Evolutionary conservation across 2,888 invertebrate genomes (phyloP), one percentile per base, ranked within the genome.

Genomic region (Octodonta nipae): DNA sequence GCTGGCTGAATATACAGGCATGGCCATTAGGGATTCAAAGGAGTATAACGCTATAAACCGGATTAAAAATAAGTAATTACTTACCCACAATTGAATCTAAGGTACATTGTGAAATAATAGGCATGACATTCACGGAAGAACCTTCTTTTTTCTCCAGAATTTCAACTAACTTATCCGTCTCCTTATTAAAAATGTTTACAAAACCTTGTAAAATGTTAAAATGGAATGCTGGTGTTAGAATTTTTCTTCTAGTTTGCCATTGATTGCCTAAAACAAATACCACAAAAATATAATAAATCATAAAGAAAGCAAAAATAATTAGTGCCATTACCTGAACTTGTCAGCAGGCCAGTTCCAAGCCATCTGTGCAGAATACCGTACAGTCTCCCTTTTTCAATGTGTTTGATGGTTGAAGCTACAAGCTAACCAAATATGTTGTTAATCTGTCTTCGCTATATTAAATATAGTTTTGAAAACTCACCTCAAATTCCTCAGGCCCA

Each of bases 81-180:
- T 52, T 54, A 70, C 71, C 70, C 45, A 68, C 68, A 27, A 73
- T 70, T 13, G 68, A 60, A 43, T 66, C 65, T 11, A 73, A 50
- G 1, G 72, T 66, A 46, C 66, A 67, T 12, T 64, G 54, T 1
- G 66, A 64, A 11, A 68, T 52, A 26, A 64, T 52, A 2, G 63
- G 62, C 30, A 63, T 54, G 4, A 71, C 52, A 46, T 71, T 58
- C 4, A 44, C 46, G 5, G 42, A 43, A 11, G 47, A 40, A 4
- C 45, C 34, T 26, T 49, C 44, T 3, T 10, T 22, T 10, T 22
- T 11, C 22, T 4, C 3, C 5, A 63, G 41, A 4, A 36, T 30
- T 2, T 45, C 28, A 1, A 50, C 43, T 14, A 51, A 32, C 24
- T 34, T 38, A 2, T 37, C 35, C 3, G 48, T 43, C 35, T 50